Conservation (phyloP, 2,888 invertebrate species). For the Melieria omissa region DNA sequence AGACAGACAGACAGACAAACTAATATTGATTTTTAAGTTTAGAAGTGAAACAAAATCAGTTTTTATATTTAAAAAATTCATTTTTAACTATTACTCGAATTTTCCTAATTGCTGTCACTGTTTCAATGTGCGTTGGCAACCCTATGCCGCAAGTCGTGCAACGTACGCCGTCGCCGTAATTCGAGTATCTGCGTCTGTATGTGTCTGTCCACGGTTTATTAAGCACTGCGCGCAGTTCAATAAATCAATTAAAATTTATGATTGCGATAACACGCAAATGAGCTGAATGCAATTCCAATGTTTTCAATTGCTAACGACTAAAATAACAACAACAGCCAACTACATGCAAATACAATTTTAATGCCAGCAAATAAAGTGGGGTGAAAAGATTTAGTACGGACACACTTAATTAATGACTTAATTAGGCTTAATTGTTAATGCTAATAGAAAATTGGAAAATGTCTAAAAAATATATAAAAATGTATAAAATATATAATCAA, state of each 20-base stretch:
- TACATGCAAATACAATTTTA: constrained; percentile 5
- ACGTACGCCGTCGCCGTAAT: no score
- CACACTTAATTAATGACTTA: constrained; percentile 13
- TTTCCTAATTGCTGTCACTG: no score
- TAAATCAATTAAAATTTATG: constrained; percentile 52
- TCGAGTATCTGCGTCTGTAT: no score
- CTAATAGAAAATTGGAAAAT: background rate
- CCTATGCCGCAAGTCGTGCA: no score
- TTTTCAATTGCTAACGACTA: constrained; percentile 23
- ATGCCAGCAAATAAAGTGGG: background rate
- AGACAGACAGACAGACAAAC: no score
- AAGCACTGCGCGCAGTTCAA: constrained; percentile 42
- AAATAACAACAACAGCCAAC: constrained; percentile 3
- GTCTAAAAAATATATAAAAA: constrained; percentile 18
- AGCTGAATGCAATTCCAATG: constrained; percentile 32
- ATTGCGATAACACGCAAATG: constrained; percentile 47
- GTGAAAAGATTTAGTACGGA: background rate
- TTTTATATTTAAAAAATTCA: no score
- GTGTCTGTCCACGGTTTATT: no score
- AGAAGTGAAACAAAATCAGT: no score
- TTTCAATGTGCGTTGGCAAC: no score
- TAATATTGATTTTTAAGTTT: no score
- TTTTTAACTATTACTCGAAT: no score
- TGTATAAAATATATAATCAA: constrained; percentile 15
- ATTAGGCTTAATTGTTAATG: constrained; percentile 32